A percentile compares a stretch with the other conserved stretches of the same genome.
phyloP scores from a whole-genome alignment of 2,888 invertebrate genomes.

The Ctena decussata region DNA sequence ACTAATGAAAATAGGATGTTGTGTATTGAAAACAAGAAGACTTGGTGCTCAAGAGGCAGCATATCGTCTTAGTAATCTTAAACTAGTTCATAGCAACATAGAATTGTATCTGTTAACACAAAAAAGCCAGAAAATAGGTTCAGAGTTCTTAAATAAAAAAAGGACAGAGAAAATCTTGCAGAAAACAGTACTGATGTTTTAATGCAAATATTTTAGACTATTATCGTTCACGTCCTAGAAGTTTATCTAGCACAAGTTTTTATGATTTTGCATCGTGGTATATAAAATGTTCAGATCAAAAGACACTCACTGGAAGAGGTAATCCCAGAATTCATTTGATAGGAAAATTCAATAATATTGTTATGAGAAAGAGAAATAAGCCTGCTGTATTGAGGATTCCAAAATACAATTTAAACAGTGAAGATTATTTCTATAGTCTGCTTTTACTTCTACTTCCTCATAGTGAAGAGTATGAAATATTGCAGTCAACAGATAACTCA shows the following conservation, averaged over 20 bases:
- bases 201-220: too few relatives aligned
- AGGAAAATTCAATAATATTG: too few relatives aligned
- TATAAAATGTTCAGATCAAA: too few relatives aligned
- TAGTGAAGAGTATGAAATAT: not conserved
- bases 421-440: not conserved
- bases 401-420: not conserved
- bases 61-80: not conserved
- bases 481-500: too few relatives aligned
- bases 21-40: conserved; percentile 3
- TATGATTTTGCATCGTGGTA: too few relatives aligned
- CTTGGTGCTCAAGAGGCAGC: not conserved
- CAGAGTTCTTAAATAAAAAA: not conserved
- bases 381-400: not conserved
- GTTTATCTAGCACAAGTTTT: too few relatives aligned
- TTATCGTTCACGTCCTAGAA: too few relatives aligned
- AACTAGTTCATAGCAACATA: not conserved
- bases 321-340: too few relatives aligned
- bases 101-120: not conserved
- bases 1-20: not conserved
- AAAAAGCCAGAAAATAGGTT: not conserved
- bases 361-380: too few relatives aligned
- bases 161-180: not conserved
- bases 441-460: not conserved
- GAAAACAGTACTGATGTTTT: too few relatives aligned
- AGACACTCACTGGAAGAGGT: too few relatives aligned